Base-by-base conservation (phyloP, 2,888 invertebrate species). In the Arrhopalites spinosus region DNA sequence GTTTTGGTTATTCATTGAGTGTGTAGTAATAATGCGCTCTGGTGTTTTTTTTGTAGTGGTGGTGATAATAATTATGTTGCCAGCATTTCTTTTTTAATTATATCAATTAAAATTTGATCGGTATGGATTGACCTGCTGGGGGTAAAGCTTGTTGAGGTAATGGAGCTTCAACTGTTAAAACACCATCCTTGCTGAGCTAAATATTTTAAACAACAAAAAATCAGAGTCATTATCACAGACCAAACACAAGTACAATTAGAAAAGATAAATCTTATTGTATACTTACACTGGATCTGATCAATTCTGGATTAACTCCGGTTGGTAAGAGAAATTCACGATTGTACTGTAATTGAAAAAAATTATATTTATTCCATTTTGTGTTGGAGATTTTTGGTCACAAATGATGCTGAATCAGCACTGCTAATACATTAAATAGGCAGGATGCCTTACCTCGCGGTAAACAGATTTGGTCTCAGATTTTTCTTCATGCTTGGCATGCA, bases 401-500 rank as follows among this genome's bases (percentile, higher is more conserved):
- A n/a, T n/a, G n/a, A n/a, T n/a, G n/a, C 23, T 29, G 15, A 87
- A 98, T 96, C 81, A 91, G 91, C 88, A 98, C 98, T 0, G 97
- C 96, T 87, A 97, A 95, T 77, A 97, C 96, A 84, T 97, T 97
- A 87, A 96, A 94, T 7, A 98, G 98, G 90, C 98, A 98, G 87
- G n/a, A n/a, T n/a, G n/a, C n/a, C n/a, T n/a, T n/a, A n/a, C n/a
- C n/a, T 98, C 98, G 87, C 97, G 91, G 90, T 96, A 98, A 79
- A 97, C 95, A 61, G 95, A 95, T 88, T 96, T 95, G 85, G 94
- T 95, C 87, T 96, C 95, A 71, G 94, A 91, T 87, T 97, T 97
- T 88, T 98, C 98, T 87, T 98, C 97, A 87, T 98, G 98, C 87
- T 96, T 96, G 79, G 98, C 98, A 86, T 97, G 95, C 70, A 97